Conservation (phyloP, 2,797 vertebrate species). For the Gobionotothen gibberifrons region DNA sequence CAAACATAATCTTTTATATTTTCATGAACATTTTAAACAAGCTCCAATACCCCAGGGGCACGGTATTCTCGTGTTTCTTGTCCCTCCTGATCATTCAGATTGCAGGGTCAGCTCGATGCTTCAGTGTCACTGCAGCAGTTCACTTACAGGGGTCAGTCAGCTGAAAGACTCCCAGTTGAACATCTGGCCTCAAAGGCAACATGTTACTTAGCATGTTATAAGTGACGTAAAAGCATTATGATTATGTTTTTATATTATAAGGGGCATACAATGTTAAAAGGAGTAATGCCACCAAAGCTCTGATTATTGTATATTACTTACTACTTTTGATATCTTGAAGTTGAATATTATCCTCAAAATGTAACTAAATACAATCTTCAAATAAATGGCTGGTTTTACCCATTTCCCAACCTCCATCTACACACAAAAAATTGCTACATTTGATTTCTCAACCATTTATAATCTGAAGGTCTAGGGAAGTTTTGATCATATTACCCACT, state of each 20-base stretch:
- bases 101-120: neutral
- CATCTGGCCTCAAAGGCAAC: neutral
- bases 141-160: neutral
- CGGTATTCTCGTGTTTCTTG: neutral
- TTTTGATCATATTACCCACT: neutral
- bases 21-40: neutral
- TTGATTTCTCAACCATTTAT: neutral
- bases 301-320: neutral
- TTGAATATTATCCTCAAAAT: neutral
- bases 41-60: neutral
- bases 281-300: neutral
- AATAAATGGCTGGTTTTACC: neutral
- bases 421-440: neutral
- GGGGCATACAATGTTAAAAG: neutral
- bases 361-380: neutral
- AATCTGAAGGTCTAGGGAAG: neutral
- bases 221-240: neutral
- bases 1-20: neutral
- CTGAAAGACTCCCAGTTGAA: neutral
- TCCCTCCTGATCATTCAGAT: neutral
- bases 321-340: neutral
- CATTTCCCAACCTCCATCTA: neutral
- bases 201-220: neutral
- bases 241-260: neutral
- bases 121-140: slow-evolving; percentile 9